Base-by-base conservation (phyloP, 1,140 invertebrate genomes). In the Varroa destructor region DNA sequence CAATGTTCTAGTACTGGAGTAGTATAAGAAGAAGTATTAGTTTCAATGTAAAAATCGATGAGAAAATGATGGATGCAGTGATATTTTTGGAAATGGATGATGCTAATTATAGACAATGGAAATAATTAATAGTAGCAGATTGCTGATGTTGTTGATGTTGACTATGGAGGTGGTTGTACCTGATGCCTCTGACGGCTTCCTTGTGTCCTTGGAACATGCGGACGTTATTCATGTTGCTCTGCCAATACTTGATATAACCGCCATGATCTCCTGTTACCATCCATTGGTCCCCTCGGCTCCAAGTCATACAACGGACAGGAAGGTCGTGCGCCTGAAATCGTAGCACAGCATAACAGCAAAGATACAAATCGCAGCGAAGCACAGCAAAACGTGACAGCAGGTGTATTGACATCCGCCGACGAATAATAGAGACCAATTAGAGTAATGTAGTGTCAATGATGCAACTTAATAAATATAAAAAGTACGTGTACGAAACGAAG, bases 171-270 rank as follows among this genome's bases (percentile, higher is more conserved):
- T 58, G 57, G 57, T 58, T 58, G 57, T 77, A 95, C 91, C 90
- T 93, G 84, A 99, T 89, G 82, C 93, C 95, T 80, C 97, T 86
- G 77, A 99, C 89, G 74, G 97, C 89, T 85, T 99, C 97, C 86
- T 99, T 98, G 82, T 99, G 97, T 51, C 94, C 97, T 83, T 98
- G 95, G 85, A 95, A 99, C 93, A 99, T 97, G 85, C 99, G 98
- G 36, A 99, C 97, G 83, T 99, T 99, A 83, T 99, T 99, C 96
- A 99, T 99, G 82, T 99, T 99, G 75, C 93, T 94, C 84, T 99
- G 97, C 97, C 97, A 99, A 83, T 99, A 99, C 79, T 99, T 99
- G 57, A 99, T 92, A 79, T 92, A 99, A 51, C 97, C 97, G 61
- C 88, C 88, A 79, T 99, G 93, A 82, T 99, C 97, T 10, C 91